phyloP scores from a whole-genome alignment of 2,888 invertebrate species.

The Sarcophaga subvicina region DNA sequence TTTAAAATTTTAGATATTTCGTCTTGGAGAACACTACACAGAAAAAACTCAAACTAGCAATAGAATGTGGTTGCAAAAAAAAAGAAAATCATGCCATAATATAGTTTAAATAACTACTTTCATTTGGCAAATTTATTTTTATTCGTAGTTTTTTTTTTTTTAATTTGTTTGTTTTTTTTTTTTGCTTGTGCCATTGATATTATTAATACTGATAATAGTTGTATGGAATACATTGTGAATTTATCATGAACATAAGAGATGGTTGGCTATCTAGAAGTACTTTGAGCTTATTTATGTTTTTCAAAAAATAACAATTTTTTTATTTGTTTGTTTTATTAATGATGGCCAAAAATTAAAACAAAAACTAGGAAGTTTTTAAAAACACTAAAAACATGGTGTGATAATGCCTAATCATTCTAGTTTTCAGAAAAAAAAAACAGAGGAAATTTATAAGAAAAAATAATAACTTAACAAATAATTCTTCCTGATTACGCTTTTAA shows the following conservation, averaged over 20 bases:
- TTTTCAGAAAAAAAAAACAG: conserved; percentile 11
- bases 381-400: conserved; percentile 4
- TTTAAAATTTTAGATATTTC: no score
- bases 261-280: background rate
- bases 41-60: no score
- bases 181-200: no score
- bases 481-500: conserved; percentile 57
- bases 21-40: no score
- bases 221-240: conserved; percentile 6
- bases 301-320: background rate
- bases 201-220: background rate
- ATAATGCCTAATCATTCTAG: conserved; percentile 19
- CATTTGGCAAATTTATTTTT: background rate
- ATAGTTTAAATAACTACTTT: no score
- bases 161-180: no score
- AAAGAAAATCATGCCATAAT: no score
- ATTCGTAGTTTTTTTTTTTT: conserved; percentile 1
- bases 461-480: conserved; percentile 37
- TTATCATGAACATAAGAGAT: conserved; percentile 13
- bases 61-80: no score
- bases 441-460: conserved; percentile 32
- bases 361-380: conserved; percentile 5
- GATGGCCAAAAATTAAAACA: background rate
- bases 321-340: conserved; percentile 19
- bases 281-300: background rate